Percentiles rank a stretch among this genome's conserved stretches.
Conservation (phyloP, 2,888 invertebrate species). For the Branchipolynoe longqiensis region DNA sequence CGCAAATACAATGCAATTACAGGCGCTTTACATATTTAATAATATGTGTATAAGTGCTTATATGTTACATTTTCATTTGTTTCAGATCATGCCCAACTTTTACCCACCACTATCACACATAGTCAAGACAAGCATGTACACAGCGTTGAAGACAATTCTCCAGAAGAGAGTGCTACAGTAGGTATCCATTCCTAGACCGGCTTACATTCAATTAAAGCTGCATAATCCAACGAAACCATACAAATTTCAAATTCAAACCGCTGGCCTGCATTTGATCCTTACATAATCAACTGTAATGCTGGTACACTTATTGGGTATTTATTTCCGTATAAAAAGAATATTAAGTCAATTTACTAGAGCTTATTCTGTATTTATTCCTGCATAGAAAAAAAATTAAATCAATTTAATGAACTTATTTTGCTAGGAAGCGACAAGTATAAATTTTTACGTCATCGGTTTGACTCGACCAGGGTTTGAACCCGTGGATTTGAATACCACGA, state of each 20-base stretch:
- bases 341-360: no score
- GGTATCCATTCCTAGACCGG: slow-evolving; percentile 67
- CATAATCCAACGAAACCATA: no score
- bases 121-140: slow-evolving; percentile 87
- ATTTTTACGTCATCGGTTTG: no score
- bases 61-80: slow-evolving; percentile 70
- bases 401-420: background rate
- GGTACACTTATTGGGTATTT: background rate
- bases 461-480: no score
- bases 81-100: slow-evolving; percentile 92
- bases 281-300: background rate
- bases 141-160: slow-evolving; percentile 91
- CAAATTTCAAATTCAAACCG: no score
- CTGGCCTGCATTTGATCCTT: background rate
- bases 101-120: slow-evolving; percentile 90
- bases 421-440: no score
- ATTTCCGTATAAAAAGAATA: background rate
- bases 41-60: no score
- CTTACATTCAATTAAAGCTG: no score
- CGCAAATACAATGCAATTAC: no score
- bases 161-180: slow-evolving; percentile 93
- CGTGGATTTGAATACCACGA: no score
- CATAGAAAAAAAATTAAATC: background rate
- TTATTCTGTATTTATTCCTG: no score
- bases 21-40: no score